Evolutionary conservation across 2,888 invertebrate species (phyloP), one percentile per base, ranked within the genome.

Genomic region (Leptura quadrifasciata): DNA sequence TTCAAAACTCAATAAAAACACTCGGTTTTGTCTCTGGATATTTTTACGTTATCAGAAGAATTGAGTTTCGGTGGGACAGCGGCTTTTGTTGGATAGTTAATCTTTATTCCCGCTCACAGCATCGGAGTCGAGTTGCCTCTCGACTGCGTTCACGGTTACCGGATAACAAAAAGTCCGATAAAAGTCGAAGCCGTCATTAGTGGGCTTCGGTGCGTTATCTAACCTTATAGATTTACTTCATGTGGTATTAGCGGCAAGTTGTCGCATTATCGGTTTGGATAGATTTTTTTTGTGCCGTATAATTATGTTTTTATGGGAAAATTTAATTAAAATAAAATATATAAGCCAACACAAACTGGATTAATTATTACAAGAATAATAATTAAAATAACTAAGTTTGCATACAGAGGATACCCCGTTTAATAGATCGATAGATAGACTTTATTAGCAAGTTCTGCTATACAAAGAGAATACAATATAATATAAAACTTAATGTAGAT

Each of bases 21-120:
- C 20, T 20, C 10, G 55, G 17, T 47, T 47, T 47, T 55, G 55
- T 18, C 55, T 55, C 17, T 20, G 55, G 55, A 55, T 20, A 18
- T 55, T 55, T 18, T 55, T 55, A 55, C 55, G 55, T 55, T 55
- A 55, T 55, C 55, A 47, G 55, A 20, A 55, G 55, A 55, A 55
- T 55, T 55, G 55, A 55, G 55, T 55, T 55, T 55, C 20, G 55
- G 55, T 20, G 55, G 79, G 82, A 82, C 82, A 82, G 80, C 77
- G 77, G 81, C 81, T 85, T 84, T 84, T 83, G 83, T 84, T 82
- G 81, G 82, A 83, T 81, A 83, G 82, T 85, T 84, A 84, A 85
- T 85, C 79, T 76, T 80, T 80, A 81, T 79, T 81, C 81, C 80
- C 77, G 73, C 72, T 75, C 2, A 10, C 57, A 21, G 21, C 10